Evolutionary conservation across 2,888 invertebrate species (phyloP).

Genomic region (Ptychoptera contaminata): DNA sequence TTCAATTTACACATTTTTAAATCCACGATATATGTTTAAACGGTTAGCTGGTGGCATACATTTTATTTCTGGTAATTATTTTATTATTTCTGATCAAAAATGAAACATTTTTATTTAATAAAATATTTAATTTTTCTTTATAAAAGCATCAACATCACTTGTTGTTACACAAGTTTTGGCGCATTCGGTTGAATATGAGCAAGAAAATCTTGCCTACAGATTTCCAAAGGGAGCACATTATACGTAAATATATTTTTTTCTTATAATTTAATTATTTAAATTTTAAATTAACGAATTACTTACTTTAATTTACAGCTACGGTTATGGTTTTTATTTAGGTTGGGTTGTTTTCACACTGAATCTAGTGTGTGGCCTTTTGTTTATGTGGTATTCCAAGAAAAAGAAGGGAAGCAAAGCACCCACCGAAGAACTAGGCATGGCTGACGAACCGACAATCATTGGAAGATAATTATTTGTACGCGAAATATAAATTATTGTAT

Average conservation of each 20-base stretch:
- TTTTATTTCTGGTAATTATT: slow-evolving; percentile 51
- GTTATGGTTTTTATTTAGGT: slow-evolving; percentile 55
- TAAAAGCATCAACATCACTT: slow-evolving; percentile 59
- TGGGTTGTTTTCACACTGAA: slow-evolving; percentile 64
- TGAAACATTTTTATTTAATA: background rate
- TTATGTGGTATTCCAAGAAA: slow-evolving; percentile 68
- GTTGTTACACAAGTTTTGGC: slow-evolving; percentile 71
- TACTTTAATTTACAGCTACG: slow-evolving; percentile 35
- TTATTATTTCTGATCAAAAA: slow-evolving; percentile 1
- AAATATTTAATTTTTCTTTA: slow-evolving; percentile 18
- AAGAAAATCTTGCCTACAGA: slow-evolving; percentile 42
- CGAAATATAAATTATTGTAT: too few relatives aligned
- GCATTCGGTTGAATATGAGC: slow-evolving; percentile 55
- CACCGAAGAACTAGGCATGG: slow-evolving; percentile 67
- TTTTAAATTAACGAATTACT: slow-evolving; percentile 1
- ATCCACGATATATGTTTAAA: slow-evolving; percentile 80
- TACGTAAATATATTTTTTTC: slow-evolving; percentile 29
- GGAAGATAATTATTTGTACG: slow-evolving; percentile 34
- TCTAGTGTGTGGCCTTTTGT: slow-evolving; percentile 49
- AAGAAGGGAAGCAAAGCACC: slow-evolving; percentile 71
- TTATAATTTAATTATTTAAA: background rate
- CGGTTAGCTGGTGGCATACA: slow-evolving; percentile 71
- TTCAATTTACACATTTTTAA: slow-evolving; percentile 67
- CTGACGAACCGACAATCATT: slow-evolving; percentile 71
- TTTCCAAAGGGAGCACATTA: slow-evolving; percentile 51